Evolutionary conservation across 2,797 vertebrate genomes (phyloP).

Genomic region (Epinephelus coioides): DNA sequence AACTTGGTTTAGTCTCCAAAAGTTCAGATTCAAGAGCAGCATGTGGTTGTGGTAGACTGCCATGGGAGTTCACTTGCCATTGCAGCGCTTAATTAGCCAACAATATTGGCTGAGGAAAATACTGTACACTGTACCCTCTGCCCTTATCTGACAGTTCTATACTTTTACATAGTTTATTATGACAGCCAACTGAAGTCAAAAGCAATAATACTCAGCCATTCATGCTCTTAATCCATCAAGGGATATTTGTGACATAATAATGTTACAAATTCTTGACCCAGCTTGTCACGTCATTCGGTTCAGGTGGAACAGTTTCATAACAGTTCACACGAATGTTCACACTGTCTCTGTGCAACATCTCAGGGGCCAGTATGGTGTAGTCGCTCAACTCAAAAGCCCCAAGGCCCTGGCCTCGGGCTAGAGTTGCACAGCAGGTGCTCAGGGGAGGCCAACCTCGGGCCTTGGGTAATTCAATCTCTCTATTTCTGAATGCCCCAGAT

Average conservation of each 20-base stretch:
- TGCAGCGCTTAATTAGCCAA: constrained; percentile 45
- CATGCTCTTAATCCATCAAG: not conserved
- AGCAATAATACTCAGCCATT: not conserved
- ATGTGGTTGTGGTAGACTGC: not conserved
- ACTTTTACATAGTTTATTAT: not conserved
- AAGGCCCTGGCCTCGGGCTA: constrained; percentile 39
- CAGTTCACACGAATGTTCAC: constrained; percentile 18
- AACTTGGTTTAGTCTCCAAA: not conserved
- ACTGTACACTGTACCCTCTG: constrained; percentile 4
- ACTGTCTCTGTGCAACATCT: constrained; percentile 14
- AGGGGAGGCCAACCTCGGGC: constrained; percentile 45
- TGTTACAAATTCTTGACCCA: not conserved
- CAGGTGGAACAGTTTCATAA: constrained; percentile 6
- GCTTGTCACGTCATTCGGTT: constrained; percentile 12
- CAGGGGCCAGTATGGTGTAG: not conserved
- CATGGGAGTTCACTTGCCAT: constrained; percentile 46
- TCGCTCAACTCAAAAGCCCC: constrained; percentile 32
- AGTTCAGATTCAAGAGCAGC: constrained; percentile 8
- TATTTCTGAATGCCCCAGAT: constrained; percentile 50
- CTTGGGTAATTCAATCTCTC: constrained; percentile 59
- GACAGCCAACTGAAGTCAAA: constrained; percentile 12
- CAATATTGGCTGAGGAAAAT: constrained; percentile 12
- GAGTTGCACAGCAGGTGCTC: constrained; percentile 71
- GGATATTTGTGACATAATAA: not conserved
- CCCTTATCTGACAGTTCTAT: constrained; percentile 16